phyloP scores from a whole-genome alignment of 2,888 invertebrate species.

The Pristionchus mayeri region DNA sequence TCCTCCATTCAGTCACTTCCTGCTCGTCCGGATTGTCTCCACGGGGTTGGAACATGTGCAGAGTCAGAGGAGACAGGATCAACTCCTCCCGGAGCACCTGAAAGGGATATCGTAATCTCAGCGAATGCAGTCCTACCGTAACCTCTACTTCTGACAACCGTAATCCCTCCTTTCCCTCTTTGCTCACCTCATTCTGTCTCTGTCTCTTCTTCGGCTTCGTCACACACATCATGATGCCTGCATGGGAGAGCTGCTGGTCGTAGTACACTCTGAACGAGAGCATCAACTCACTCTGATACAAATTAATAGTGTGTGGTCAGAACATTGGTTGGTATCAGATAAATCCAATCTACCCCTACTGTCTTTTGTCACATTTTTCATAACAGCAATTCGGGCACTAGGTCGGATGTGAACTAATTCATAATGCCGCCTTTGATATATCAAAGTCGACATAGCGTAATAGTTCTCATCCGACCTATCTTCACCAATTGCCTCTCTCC shows the following conservation, averaged over 20 bases:
- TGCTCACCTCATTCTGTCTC: slow-evolving; percentile 81
- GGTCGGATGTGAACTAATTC: too few species aligned
- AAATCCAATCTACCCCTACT: too few species aligned
- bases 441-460: too few species aligned
- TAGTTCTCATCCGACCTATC: too few species aligned
- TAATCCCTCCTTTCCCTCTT: neutral
- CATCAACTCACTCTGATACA: too few species aligned
- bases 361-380: too few species aligned
- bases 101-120: neutral
- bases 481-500: too few species aligned
- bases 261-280: slow-evolving; percentile 85
- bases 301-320: too few species aligned
- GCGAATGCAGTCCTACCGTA: too few species aligned
- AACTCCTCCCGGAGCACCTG: slow-evolving; percentile 89
- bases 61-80: slow-evolving; percentile 93
- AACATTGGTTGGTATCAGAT: too few species aligned
- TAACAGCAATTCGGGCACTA: too few species aligned
- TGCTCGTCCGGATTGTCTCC: slow-evolving; percentile 75
- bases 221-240: slow-evolving; percentile 92
- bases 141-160: neutral
- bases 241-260: slow-evolving; percentile 86
- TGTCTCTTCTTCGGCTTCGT: slow-evolving; percentile 77
- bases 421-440: too few species aligned
- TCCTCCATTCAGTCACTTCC: slow-evolving; percentile 72
- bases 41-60: slow-evolving; percentile 92